Evolutionary conservation across 1,140 invertebrate genomes (phyloP).

Genomic region (Bombus terrestris): DNA sequence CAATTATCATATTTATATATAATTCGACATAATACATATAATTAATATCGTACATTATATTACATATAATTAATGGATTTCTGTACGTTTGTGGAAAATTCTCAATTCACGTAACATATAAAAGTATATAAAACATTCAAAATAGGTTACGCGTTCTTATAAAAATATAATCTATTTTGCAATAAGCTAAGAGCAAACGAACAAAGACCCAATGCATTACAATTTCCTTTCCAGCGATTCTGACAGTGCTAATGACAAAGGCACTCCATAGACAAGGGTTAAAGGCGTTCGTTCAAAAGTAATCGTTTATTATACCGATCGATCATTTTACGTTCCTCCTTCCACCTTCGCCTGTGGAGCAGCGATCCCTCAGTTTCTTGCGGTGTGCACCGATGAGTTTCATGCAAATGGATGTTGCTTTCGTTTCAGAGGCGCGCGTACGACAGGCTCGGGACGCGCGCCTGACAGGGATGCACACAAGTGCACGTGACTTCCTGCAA

Average conservation of each 20-base stretch:
- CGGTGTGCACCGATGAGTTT: too few relatives aligned
- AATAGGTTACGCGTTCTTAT: too few relatives aligned
- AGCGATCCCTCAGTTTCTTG: background rate
- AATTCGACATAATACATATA: too few relatives aligned
- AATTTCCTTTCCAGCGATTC: background rate
- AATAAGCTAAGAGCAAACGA: too few relatives aligned
- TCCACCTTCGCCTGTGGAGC: slow-evolving; percentile 3
- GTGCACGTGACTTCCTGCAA: slow-evolving; percentile 49
- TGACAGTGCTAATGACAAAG: background rate
- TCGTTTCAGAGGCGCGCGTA: slow-evolving; percentile 20
- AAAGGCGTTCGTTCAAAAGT: background rate
- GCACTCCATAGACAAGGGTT: background rate
- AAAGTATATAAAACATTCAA: too few relatives aligned
- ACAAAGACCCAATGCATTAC: too few relatives aligned
- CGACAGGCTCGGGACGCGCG: background rate
- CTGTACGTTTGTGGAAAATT: too few relatives aligned
- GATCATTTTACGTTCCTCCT: background rate
- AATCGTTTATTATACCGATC: background rate
- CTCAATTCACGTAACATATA: too few relatives aligned
- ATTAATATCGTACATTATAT: too few relatives aligned
- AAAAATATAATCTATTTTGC: too few relatives aligned
- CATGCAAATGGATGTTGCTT: slow-evolving; percentile 34
- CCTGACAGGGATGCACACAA: slow-evolving; percentile 37
- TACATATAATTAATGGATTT: too few relatives aligned
- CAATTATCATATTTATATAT: too few relatives aligned